A percentile compares a stretch with the other conserved stretches of the same genome.
These are phyloP conservation scores for Dreissena polymorpha DNA, from an alignment of 1,140 invertebrate genomes.

Conservation along the genomic window DNA sequence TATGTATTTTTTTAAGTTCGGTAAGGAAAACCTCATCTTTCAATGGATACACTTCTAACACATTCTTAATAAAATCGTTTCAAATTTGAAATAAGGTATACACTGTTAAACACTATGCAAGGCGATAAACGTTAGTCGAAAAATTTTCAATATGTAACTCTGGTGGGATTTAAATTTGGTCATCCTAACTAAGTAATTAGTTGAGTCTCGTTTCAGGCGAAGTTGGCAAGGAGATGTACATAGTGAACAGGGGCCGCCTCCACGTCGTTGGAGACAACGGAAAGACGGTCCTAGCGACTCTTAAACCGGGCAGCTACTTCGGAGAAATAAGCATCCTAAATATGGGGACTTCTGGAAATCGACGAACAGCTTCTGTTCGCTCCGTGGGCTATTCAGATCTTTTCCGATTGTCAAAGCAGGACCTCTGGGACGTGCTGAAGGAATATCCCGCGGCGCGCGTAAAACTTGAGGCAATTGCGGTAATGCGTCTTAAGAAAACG, in stretches of 20 bases:
- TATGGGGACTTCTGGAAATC: conserved; percentile 99
- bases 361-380: conserved; percentile 86
- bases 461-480: conserved; percentile 97
- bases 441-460: conserved; percentile 98
- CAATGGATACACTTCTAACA: no score
- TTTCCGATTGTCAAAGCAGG: conserved; percentile 99
- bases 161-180: no score
- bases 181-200: no score
- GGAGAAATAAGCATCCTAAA: conserved; percentile 99
- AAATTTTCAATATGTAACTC: no score
- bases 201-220: conserved; percentile 86
- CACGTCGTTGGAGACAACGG: conserved; percentile 97
- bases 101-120: no score
- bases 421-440: conserved; percentile 99
- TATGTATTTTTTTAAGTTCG: no score
- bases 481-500: conserved; percentile 88
- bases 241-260: conserved; percentile 96
- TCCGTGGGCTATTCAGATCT: conserved; percentile 99
- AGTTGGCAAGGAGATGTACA: conserved; percentile 99
- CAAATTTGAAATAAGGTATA: no score
- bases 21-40: no score
- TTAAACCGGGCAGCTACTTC: conserved; percentile 96
- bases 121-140: no score
- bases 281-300: conserved; percentile 96
- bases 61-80: no score